Evolutionary conservation across 2,113 vertebrate species (phyloP), one percentile per base, ranked within the genome.

Genomic region (Cinclus mexicanus): DNA sequence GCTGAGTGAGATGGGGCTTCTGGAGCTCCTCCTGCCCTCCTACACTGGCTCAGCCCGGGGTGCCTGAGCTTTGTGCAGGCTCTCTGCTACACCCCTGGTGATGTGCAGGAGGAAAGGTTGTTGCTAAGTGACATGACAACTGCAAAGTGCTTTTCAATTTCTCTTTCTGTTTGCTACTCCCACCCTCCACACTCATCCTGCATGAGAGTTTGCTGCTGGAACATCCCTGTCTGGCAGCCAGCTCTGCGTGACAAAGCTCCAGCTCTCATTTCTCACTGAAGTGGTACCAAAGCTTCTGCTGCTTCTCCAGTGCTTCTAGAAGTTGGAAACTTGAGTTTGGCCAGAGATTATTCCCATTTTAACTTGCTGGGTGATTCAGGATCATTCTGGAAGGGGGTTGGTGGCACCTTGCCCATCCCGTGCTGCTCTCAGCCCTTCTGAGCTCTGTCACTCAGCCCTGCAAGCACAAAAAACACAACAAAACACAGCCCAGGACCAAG

Each of bases 91-190:
- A 15, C 44, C 80, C 5, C 0, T 68, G 78, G 8, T 68, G 83
- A 81, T 75, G 92, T 61, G 79, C 88, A 87, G 41, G 21, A 75
- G 89, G 60, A 94, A 59, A 76, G 60, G 57, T 84, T 89, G 82
- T 90, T 94, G 94, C 96, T 95, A 87, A 93, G 94, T 93, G 91
- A 95, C 82, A 91, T 89, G 91, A 95, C 63, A 85, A 95, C 95
- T 89, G 81, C 85, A 95, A 97, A 93, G 69, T 35, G 50, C 92
- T 94, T 87, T 90, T 95, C 91, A 80, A 83, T 91, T 74, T 95
- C 63, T 87, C 79, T 75, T 69, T 88, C 87, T 93, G 90, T 89
- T 95, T 95, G 93, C 90, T 89, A 67, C 96, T 94, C 93, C 94
- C 96, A 97, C 93, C 77, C 94, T 97, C 83, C 75, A 39, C 72